Conservation (phyloP, 2,113 vertebrate genomes). For the Tachuris rubrigastra region DNA sequence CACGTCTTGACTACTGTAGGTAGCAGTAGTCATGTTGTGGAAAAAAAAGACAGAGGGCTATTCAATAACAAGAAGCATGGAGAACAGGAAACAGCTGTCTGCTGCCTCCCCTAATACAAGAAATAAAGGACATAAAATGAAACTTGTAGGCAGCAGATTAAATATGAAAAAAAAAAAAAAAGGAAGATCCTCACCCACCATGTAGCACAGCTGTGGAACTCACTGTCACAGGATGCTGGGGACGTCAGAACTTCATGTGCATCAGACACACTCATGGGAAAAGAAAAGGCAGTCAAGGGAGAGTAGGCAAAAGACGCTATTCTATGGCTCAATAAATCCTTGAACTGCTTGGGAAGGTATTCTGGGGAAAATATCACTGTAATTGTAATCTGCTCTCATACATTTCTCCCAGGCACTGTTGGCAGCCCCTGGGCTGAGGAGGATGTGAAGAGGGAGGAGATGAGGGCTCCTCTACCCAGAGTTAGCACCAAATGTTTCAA, state of each 20-base stretch:
- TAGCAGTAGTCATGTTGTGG: background rate
- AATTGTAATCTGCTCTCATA: background rate
- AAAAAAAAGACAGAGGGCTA: background rate
- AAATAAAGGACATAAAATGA: conserved; percentile 18
- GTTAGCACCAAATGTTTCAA: background rate
- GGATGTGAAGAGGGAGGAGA: background rate
- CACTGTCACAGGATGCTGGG: background rate
- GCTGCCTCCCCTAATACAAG: conserved; percentile 3
- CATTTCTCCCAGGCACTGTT: background rate
- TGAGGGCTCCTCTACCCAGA: background rate
- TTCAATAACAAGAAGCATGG: conserved; percentile 23
- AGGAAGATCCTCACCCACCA: background rate
- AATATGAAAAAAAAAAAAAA: background rate
- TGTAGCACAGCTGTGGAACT: background rate
- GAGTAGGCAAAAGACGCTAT: background rate
- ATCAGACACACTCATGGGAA: background rate
- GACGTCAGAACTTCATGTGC: background rate
- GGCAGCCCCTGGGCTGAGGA: background rate
- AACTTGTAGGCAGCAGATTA: conserved; percentile 37
- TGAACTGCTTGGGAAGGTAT: background rate
- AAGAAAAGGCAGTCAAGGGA: background rate
- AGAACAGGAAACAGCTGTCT: background rate
- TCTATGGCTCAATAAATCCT: background rate
- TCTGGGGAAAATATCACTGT: background rate
- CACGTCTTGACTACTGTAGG: background rate